A percentile compares a stretch with the other conserved stretches of the same genome.
phyloP scores from a whole-genome alignment of 2,113 vertebrate species.

The Haliaeetus leucogaster region DNA sequence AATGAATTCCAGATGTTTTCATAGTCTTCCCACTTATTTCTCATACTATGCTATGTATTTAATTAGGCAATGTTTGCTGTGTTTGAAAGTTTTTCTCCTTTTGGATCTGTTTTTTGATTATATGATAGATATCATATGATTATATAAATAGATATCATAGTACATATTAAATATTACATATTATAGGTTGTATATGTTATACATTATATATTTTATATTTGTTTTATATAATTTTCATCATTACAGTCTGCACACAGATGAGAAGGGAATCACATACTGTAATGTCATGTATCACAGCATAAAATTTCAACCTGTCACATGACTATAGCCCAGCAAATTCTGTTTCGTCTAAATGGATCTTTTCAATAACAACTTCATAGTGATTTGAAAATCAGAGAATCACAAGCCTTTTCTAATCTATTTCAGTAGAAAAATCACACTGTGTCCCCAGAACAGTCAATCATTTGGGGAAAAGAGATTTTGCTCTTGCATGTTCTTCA shows the following conservation, averaged over 20 bases:
- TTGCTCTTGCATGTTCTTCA: not conserved
- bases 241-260: not conserved
- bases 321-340: not conserved
- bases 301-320: not conserved
- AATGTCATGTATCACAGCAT: not conserved
- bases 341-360: not conserved
- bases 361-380: not conserved
- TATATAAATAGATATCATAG: not conserved
- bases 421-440: not conserved
- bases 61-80: not conserved
- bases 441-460: not conserved
- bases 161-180: not conserved
- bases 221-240: not conserved
- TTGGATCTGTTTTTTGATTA: not conserved
- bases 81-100: not conserved
- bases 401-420: not conserved
- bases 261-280: not conserved
- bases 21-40: not conserved
- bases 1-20: not conserved
- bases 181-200: not conserved
- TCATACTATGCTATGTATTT: not conserved
- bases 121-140: not conserved
- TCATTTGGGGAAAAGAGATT: not conserved
- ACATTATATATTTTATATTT: not conserved
- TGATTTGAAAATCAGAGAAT: not conserved